Evolutionary conservation across 2,113 vertebrate species (phyloP).

Genomic region (Onychostruthus taczanowskii): DNA sequence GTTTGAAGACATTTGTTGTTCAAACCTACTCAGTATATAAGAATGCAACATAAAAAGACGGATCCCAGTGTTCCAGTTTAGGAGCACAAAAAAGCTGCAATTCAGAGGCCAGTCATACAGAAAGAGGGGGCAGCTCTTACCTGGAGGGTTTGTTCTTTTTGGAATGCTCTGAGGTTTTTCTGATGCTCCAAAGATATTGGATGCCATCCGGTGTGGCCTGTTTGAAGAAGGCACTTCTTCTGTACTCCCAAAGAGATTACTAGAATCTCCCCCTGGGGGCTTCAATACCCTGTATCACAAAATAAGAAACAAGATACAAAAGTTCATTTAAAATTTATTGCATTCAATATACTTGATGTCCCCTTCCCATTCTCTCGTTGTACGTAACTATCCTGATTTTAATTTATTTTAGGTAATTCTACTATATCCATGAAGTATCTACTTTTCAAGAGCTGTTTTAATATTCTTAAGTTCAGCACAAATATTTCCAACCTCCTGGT

Average conservation of each 20-base stretch:
- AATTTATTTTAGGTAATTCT: not conserved
- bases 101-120: not conserved
- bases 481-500: not conserved
- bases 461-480: not conserved
- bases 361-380: not conserved
- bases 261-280: constrained; percentile 88
- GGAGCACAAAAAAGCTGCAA: not conserved
- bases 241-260: constrained; percentile 82
- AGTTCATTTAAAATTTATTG: not conserved
- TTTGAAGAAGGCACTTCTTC: constrained; percentile 77
- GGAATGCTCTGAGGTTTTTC: constrained; percentile 79
- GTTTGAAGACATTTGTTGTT: not conserved
- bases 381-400: not conserved
- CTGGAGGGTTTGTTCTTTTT: constrained; percentile 91
- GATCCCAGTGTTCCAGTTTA: not conserved
- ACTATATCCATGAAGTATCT: not conserved
- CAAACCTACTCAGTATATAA: not conserved
- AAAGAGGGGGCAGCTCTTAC: constrained; percentile 61
- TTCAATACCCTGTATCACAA: constrained; percentile 77
- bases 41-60: not conserved
- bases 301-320: not conserved
- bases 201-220: constrained; percentile 87
- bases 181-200: constrained; percentile 83
- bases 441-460: not conserved
- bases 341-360: not conserved